Evolutionary conservation across 2,113 vertebrate genomes (phyloP).

Genomic region (Sorex fumeus): DNA sequence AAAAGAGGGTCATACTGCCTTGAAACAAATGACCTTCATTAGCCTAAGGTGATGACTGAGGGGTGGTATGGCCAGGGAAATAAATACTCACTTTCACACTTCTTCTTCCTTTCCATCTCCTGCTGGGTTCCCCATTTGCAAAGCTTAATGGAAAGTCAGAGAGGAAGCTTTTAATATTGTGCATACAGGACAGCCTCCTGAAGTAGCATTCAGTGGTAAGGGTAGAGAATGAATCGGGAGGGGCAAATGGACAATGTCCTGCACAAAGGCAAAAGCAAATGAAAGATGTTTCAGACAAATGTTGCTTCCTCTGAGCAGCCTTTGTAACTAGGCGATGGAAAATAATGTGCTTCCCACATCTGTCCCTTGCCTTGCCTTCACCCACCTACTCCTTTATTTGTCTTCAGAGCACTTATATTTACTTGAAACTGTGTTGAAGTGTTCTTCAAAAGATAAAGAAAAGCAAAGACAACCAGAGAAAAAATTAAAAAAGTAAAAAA

Average conservation of each 20-base stretch:
- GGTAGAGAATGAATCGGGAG: background rate
- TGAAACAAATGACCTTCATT: background rate
- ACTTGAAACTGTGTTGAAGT: conserved; percentile 1
- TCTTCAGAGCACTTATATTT: conserved; percentile 34
- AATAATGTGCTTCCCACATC: background rate
- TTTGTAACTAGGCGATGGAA: background rate
- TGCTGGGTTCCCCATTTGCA: background rate
- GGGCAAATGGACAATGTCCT: background rate
- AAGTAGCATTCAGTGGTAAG: background rate
- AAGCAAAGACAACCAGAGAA: background rate
- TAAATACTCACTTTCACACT: background rate
- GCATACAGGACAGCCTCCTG: background rate
- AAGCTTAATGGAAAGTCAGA: background rate
- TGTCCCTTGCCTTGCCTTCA: background rate
- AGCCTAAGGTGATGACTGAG: background rate
- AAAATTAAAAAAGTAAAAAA: conserved; percentile 12
- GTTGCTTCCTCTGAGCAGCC: background rate
- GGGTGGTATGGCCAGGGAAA: background rate
- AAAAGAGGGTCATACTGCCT: background rate
- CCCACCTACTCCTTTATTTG: background rate
- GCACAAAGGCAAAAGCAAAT: background rate
- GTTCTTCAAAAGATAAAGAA: conserved; percentile 18
- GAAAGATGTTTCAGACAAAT: conserved; percentile 41
- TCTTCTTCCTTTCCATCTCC: background rate
- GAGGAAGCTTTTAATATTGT: background rate